Evolutionary conservation across 37 sponge, comb jelly and placozoan species (phyloP), one percentile per base, ranked within the genome.

Genomic region (Eunapius fragilis): DNA sequence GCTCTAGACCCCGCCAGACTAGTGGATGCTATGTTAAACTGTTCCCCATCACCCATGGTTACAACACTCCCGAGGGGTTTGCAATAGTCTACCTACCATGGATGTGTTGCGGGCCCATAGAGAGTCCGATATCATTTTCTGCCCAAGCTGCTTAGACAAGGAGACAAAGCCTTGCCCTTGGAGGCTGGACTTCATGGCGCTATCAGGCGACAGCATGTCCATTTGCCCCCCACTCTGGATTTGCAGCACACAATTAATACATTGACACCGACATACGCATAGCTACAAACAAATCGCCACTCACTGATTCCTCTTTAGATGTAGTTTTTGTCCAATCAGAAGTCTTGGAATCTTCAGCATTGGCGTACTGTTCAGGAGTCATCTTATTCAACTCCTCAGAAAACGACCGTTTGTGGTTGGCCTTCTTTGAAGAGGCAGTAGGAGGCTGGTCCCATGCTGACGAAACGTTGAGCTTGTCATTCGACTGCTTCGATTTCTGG

Each of bases 31-130:
- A 87, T 87, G 48, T 87, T 67, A 0, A 87, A 48, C 88, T 87
- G 74, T 72, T 72, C 6, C n/a, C n/a, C n/a, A n/a, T n/a, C n/a
- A n/a, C n/a, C n/a, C n/a, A n/a, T n/a, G n/a, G n/a, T n/a, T n/a
- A n/a, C n/a, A n/a, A n/a, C n/a, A n/a, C n/a, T n/a, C n/a, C n/a
- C n/a, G n/a, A n/a, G n/a, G n/a, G n/a, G n/a, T n/a, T n/a, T n/a
- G n/a, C n/a, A n/a, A n/a, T n/a, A n/a, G 71, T 10, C 25, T 10
- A 5, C 79, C 31, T 11, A 87, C 88, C 88, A 87, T 87, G 0
- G 88, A 87, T 45, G 81, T 70, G 37, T 87, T 37, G 31, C 76
- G 74, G 7, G 88, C 88, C 31, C 88, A 82, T 0, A 87, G 81
- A 7, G 88, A 49, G 69, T 75, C 76, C 2, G 26, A 26, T 7